Evolutionary conservation across 2,888 invertebrate genomes (phyloP).

Genomic region (Scotopteryx bipunctaria): DNA sequence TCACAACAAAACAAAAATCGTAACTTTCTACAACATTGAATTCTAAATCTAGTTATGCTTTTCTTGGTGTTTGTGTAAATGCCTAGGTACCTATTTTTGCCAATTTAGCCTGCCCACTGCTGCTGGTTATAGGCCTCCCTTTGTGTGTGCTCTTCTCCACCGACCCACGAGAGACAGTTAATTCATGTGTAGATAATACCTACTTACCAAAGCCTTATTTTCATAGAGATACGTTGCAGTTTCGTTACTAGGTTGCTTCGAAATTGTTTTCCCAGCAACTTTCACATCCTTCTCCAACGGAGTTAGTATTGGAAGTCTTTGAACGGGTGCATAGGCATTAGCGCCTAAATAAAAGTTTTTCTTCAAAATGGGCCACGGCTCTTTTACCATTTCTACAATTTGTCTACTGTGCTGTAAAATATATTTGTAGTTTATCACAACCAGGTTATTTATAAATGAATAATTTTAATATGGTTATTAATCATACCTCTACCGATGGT

Average conservation of each 20-base stretch:
- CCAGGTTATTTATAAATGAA: neutral
- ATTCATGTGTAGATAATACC: neutral
- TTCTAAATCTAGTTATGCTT: too few relatives aligned
- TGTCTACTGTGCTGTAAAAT: slow-evolving; percentile 3
- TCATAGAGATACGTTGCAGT: slow-evolving; percentile 14
- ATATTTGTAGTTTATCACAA: neutral
- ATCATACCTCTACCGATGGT: slow-evolving; percentile 13
- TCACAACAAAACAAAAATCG: neutral
- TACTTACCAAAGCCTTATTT: slow-evolving; percentile 36
- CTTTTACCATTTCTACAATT: slow-evolving; percentile 1
- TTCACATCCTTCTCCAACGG: slow-evolving; percentile 33
- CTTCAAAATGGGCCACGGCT: slow-evolving; percentile 31
- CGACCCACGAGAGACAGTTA: too few relatives aligned
- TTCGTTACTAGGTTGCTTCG: slow-evolving; percentile 26
- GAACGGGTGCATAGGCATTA: neutral
- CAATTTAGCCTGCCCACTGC: too few relatives aligned
- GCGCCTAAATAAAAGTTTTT: slow-evolving; percentile 38
- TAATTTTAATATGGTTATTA: neutral
- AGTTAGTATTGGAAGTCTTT: neutral
- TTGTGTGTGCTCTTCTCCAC: too few relatives aligned
- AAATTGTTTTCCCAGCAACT: slow-evolving; percentile 34
- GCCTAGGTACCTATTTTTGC: too few relatives aligned
- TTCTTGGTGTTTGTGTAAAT: too few relatives aligned
- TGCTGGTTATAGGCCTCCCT: too few relatives aligned
- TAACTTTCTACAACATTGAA: too few relatives aligned